phyloP scores from a whole-genome alignment of 2,797 vertebrate species.

The Danio choprae region DNA sequence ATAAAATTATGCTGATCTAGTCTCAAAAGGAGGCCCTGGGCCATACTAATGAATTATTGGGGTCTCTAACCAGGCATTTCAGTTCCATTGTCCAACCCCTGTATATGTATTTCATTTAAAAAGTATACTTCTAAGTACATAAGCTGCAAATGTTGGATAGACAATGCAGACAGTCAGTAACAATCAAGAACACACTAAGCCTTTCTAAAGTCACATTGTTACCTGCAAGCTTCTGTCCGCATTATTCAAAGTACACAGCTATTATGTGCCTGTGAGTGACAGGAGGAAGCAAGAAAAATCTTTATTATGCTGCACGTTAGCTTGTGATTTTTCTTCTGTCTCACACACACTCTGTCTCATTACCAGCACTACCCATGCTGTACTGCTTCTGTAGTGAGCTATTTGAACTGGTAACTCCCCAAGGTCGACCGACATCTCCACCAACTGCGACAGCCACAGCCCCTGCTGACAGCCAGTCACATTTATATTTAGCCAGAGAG shows the following conservation, averaged over 20 bases:
- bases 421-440: slow-evolving; percentile 70
- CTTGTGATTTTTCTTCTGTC: background rate
- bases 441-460: slow-evolving; percentile 58
- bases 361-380: background rate
- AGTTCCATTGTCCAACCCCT: too few relatives aligned
- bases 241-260: slow-evolving; percentile 68
- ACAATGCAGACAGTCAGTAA: background rate
- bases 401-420: slow-evolving; percentile 54
- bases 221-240: slow-evolving; percentile 64
- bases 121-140: too few relatives aligned
- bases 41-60: too few relatives aligned
- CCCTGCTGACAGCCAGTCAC: slow-evolving; percentile 47
- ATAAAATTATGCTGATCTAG: too few relatives aligned
- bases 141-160: background rate
- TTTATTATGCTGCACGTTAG: slow-evolving; percentile 3
- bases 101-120: too few relatives aligned
- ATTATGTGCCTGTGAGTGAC: slow-evolving; percentile 57
- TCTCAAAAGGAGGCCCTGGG: too few relatives aligned
- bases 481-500: slow-evolving; percentile 71
- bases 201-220: slow-evolving; percentile 57
- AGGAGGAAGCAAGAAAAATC: slow-evolving; percentile 47
- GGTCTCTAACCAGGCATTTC: too few relatives aligned
- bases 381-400: slow-evolving; percentile 37
- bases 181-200: background rate
- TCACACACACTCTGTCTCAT: slow-evolving; percentile 13